These are phyloP conservation scores for Plectropomus leopardus DNA, from an alignment of 2,113 vertebrate species.

Conservation along the genomic window DNA sequence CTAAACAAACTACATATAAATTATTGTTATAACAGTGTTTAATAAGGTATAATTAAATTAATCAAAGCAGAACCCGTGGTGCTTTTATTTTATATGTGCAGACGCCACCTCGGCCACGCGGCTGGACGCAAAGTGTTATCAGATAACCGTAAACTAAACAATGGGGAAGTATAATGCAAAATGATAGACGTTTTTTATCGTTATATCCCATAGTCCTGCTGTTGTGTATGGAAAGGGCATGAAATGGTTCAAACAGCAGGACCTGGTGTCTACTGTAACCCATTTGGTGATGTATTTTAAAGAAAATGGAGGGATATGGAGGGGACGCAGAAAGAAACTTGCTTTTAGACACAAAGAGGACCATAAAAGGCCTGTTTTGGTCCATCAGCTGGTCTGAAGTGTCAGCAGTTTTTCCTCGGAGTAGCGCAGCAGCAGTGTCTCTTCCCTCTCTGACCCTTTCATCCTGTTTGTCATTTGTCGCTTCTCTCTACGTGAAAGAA, in stretches of 20 bases:
- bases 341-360: constrained; percentile 56
- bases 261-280: neutral
- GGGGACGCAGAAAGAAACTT: constrained; percentile 9
- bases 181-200: too few species aligned
- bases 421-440: constrained; percentile 21
- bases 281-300: constrained; percentile 47
- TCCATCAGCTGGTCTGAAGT: constrained; percentile 48
- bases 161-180: too few species aligned
- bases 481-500: constrained; percentile 35
- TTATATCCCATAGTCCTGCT: too few species aligned
- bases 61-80: too few species aligned
- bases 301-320: constrained; percentile 28
- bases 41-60: too few species aligned
- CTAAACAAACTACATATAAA: too few species aligned
- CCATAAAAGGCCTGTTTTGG: constrained; percentile 47
- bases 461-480: constrained; percentile 64
- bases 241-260: neutral
- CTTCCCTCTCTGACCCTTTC: constrained; percentile 28
- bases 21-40: too few species aligned
- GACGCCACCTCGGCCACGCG: too few species aligned
- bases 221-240: neutral
- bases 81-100: too few species aligned
- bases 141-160: too few species aligned
- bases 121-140: too few species aligned
- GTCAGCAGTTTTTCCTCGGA: constrained; percentile 64